phyloP scores from a whole-genome alignment of 1,140 invertebrate genomes.

The fruit fly (Drosophila melanogaster) region DNA sequence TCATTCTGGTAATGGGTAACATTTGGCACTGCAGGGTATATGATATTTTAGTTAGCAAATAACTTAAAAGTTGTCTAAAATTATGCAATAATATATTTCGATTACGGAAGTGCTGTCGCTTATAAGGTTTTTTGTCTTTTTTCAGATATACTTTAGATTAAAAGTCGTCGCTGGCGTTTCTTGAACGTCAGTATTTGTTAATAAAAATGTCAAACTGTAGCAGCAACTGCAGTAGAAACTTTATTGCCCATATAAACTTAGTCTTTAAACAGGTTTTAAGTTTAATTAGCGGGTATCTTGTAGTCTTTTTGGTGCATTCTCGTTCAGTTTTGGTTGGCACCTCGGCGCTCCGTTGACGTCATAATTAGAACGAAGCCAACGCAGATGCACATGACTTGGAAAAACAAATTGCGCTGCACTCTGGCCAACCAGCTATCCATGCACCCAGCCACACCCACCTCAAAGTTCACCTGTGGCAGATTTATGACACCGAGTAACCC shows the following conservation, averaged over 20 bases:
- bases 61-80: too few species aligned
- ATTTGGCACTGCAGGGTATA: neutral
- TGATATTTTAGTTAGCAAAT: too few species aligned
- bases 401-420: conserved; percentile 76
- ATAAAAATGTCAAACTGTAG: neutral
- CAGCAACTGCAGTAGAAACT: too few species aligned
- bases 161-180: too few species aligned
- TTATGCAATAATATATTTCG: too few species aligned
- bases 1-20: conserved; percentile 1
- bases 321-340: neutral
- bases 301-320: neutral
- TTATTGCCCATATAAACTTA: too few species aligned
- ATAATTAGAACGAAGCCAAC: conserved; percentile 57
- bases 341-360: conserved; percentile 55
- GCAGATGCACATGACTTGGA: conserved; percentile 56
- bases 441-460: conserved; percentile 8
- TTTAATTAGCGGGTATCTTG: conserved; percentile 8
- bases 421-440: neutral
- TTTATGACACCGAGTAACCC: conserved; percentile 74
- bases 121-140: too few species aligned
- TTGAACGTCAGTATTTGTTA: too few species aligned
- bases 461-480: conserved; percentile 61
- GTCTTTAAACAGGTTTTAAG: neutral
- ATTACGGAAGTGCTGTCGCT: too few species aligned
- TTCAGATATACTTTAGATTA: too few species aligned